Evolutionary conservation across 2,797 vertebrate genomes (phyloP).

Genomic region (Xenops minutus): DNA sequence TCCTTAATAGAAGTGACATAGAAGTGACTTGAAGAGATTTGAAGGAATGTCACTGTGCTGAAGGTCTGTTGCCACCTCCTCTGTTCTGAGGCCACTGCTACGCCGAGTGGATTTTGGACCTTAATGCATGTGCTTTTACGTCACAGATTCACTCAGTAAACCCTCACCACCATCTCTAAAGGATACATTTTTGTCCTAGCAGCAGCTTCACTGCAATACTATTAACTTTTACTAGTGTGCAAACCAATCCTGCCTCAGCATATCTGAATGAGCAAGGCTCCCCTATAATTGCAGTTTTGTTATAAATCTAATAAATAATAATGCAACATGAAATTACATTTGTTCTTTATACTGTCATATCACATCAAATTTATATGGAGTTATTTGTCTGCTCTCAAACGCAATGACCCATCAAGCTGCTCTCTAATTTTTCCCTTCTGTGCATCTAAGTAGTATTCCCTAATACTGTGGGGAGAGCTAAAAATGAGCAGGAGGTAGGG

Average conservation of each 20-base stretch:
- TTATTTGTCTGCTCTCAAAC: background rate
- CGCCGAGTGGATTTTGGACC: background rate
- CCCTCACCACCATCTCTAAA: background rate
- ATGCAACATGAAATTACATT: slow-evolving; percentile 10
- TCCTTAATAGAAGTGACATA: background rate
- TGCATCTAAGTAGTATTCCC: background rate
- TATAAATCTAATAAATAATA: slow-evolving; percentile 46
- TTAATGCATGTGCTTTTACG: background rate
- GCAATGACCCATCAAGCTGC: background rate
- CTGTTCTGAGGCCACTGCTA: background rate
- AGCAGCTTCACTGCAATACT: background rate
- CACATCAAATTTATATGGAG: background rate
- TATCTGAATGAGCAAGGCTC: background rate
- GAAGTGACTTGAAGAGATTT: background rate
- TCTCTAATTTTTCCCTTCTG: background rate
- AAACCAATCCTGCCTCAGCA: background rate
- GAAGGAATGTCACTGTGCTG: background rate
- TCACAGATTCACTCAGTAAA: background rate
- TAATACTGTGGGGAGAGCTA: background rate
- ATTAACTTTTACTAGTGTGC: background rate
- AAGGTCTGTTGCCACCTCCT: background rate
- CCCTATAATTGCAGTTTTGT: background rate
- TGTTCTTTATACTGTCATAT: slow-evolving; percentile 1
- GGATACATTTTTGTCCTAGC: background rate
- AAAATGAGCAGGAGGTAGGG: background rate